These are phyloP conservation scores for Herpailurus yagouaroundi DNA, from an alignment of 2,113 vertebrate species.

Conservation along the genomic window DNA sequence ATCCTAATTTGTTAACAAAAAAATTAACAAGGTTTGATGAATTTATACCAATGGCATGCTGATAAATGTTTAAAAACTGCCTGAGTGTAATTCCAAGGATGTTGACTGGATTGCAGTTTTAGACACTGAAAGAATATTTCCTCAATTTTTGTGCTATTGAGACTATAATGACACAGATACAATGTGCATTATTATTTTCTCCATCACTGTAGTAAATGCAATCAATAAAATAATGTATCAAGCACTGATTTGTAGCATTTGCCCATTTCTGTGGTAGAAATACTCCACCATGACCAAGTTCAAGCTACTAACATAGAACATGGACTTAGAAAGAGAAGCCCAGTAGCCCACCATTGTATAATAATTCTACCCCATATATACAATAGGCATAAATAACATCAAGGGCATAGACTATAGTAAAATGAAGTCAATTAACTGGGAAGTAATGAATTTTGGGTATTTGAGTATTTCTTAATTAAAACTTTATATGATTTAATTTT, in stretches of 20 bases:
- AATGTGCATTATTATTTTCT: neutral
- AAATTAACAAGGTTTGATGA: neutral
- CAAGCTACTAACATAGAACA: neutral
- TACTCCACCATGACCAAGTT: neutral
- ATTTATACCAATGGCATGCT: neutral
- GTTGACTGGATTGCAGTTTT: neutral
- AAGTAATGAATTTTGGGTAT: conserved; percentile 39
- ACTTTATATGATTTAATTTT: conserved; percentile 12
- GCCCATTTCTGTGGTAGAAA: conserved; percentile 16
- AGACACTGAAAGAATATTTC: neutral
- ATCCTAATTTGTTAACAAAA: conserved; percentile 16
- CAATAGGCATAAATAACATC: neutral
- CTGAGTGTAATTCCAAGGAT: neutral
- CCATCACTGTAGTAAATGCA: conserved; percentile 26
- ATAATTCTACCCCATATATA: neutral
- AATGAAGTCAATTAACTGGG: neutral
- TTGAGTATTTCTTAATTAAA: neutral
- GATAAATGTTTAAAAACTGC: neutral
- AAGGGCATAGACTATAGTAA: neutral
- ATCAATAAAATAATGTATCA: neutral
- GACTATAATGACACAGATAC: neutral
- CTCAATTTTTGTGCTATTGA: neutral
- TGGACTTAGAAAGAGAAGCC: neutral
- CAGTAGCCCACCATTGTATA: neutral
- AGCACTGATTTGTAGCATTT: neutral